Base-by-base conservation (phyloP, 1,140 invertebrate genomes). In the Oryzaephilus surinamensis region DNA sequence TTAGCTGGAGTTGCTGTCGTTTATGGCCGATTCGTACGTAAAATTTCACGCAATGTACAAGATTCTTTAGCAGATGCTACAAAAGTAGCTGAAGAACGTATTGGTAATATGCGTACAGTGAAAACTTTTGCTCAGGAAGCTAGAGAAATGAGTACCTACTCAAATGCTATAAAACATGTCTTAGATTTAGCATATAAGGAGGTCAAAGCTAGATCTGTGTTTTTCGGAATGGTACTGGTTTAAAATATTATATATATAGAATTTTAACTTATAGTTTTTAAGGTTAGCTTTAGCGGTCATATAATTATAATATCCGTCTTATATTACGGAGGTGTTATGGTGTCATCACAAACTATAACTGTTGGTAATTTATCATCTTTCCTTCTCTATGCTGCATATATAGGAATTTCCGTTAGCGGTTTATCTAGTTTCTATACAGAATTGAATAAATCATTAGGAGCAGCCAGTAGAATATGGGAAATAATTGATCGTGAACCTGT, bases 211-310 rank as follows among this genome's bases (percentile, higher is more conserved):
- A 76, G 79, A 54, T 89, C 83, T 12, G 65, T 88, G 41, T 97
- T 97, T 67, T 98, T 89, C 70, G 93, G 89, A 46, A 71, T 88
- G 73, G 87, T 89, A 70, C 73, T 69, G 57, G 32, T n/a, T n/a
- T n/a, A n/a, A 20, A 4, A 21, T 11, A 6, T 32, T 38, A 14
- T 16, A 32, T 38, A 8, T 23, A 40, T 12, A 8, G 5, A 4
- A 20, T 20, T 20, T 20, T 20, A 20, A 20, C 8, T 20, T 32
- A 3, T 11, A 20, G 28, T n/a, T 43, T 68, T 64, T 46, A 54
- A 90, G 86, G 89, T 90, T 45, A 92, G 94, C 10, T 73, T 97
- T 18, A 82, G 87, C 32, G 95, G 95, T 4, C 97, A 98, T 62
- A 68, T 82, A 0, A 85, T 97, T 20, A 82, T 97, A 35, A 72